These are phyloP conservation scores for Germaria angustata DNA, from an alignment of 2,888 invertebrate genomes.

Conservation along the genomic window DNA sequence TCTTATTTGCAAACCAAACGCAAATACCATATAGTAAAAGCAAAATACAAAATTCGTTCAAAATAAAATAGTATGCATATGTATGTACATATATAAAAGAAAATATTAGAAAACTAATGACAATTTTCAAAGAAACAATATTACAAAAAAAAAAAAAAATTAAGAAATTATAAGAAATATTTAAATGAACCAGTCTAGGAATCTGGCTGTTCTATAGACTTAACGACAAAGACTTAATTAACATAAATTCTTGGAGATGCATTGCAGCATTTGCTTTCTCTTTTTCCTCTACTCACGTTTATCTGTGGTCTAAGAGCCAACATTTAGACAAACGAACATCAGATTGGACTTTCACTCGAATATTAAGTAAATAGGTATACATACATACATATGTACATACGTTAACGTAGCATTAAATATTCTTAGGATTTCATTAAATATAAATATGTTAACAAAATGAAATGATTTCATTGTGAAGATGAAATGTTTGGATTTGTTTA, in stretches of 20 bases:
- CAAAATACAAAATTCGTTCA: constrained; percentile 20
- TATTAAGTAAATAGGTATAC: background rate
- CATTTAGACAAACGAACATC: background rate
- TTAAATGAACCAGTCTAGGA: constrained; percentile 40
- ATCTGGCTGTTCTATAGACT: constrained; percentile 40
- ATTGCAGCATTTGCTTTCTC: background rate
- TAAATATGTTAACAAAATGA: background rate
- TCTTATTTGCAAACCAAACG: constrained; percentile 38
- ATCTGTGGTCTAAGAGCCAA: background rate
- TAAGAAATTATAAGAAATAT: background rate
- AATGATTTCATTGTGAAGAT: no score
- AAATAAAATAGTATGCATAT: constrained; percentile 27
- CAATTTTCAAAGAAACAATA: constrained; percentile 20
- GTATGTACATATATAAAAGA: no score
- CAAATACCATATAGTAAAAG: background rate
- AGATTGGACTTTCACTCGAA: no score
- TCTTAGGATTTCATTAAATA: background rate
- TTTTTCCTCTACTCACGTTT: background rate
- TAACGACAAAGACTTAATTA: constrained; percentile 60
- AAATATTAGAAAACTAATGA: constrained; percentile 21
- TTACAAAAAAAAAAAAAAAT: constrained; percentile 4
- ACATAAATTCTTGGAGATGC: constrained; percentile 45
- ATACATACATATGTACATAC: no score
- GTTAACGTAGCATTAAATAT: background rate
- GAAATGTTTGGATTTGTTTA: no score